Evolutionary conservation across 1,140 invertebrate species (phyloP), one percentile per base, ranked within the genome.

Genomic region (Acromyrmex heyeri): DNA sequence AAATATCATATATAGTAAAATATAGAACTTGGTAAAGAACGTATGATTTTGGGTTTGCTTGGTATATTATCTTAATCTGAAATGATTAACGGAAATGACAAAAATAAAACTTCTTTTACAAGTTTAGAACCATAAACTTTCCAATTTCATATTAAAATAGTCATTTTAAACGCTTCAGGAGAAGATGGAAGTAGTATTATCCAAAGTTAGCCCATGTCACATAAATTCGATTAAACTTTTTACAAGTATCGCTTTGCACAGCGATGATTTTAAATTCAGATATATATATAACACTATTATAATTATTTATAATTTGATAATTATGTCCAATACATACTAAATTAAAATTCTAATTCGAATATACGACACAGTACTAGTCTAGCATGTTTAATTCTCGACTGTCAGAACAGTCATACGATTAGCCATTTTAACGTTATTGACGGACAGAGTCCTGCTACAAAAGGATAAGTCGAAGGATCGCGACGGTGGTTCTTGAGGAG

Each of bases 401-500:
- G 48, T 55, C 38, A 27, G 61, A 44, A 53, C 44, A 16, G 38
- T 24, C 8, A 30, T 53, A n/a, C 48, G 64, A 69, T 50, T 81
- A 38, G 77, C 55, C 69, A 48, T 75, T 50, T 83, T 61, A 83
- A 75, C 27, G 67, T 82, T 67, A 82, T 82, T 55, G 67, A 61
- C 30, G 48, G 70, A 79, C 81, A 67, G 61, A 55, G 86, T 79
- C 21, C 55, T 48, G 69, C 16, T 27, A 70, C 27, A 30, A 57
- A 21, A 38, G 18, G 21, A 12, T 53, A 75, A 67, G 82, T 62
- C 61, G 27, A 62, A 85, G 61, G 48, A 64, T 73, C 79, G 73
- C 87, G 77, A 24, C 62, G 59, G 78, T 83, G 61, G 78, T 85
- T 85, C 16, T 55, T 73, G 72, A 77, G 61, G 65, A 67, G 50